Evolutionary conservation across 2,888 invertebrate species (phyloP).

Genomic region (Palloptera scutellata): DNA sequence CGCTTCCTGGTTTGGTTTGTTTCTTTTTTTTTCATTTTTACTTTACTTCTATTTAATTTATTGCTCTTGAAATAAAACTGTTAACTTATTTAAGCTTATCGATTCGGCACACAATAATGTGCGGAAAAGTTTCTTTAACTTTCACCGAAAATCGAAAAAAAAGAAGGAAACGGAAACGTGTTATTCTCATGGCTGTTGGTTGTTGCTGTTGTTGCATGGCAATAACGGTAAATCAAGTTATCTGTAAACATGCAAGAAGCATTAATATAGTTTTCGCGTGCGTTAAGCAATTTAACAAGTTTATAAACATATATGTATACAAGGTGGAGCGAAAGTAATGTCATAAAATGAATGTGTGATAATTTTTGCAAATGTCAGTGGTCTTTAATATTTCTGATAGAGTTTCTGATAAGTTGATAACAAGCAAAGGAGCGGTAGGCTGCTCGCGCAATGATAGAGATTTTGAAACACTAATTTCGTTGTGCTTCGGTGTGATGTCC

Average conservation of each 20-base stretch:
- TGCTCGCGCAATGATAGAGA: too few relatives aligned
- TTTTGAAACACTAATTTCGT: too few relatives aligned
- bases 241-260: slow-evolving; percentile 56
- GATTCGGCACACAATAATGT: slow-evolving; percentile 16
- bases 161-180: not conserved
- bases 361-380: too few relatives aligned
- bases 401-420: too few relatives aligned
- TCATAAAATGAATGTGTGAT: too few relatives aligned
- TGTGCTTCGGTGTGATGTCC: too few relatives aligned
- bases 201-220: not conserved
- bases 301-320: slow-evolving; percentile 56
- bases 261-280: slow-evolving; percentile 62
- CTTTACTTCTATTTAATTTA: not conserved
- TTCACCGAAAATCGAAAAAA: not conserved
- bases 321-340: too few relatives aligned
- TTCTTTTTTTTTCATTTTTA: too few relatives aligned
- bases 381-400: too few relatives aligned
- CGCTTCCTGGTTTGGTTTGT: too few relatives aligned
- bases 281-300: slow-evolving; percentile 60
- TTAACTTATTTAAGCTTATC: slow-evolving; percentile 19
- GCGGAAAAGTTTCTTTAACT: slow-evolving; percentile 11
- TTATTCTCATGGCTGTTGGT: not conserved
- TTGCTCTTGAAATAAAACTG: slow-evolving; percentile 8
- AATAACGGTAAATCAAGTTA: slow-evolving; percentile 55
- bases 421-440: too few relatives aligned